Evolutionary conservation across 2,797 vertebrate species (phyloP), one percentile per base, ranked within the genome.

Genomic region (Sternarchorhynchus goeldii): DNA sequence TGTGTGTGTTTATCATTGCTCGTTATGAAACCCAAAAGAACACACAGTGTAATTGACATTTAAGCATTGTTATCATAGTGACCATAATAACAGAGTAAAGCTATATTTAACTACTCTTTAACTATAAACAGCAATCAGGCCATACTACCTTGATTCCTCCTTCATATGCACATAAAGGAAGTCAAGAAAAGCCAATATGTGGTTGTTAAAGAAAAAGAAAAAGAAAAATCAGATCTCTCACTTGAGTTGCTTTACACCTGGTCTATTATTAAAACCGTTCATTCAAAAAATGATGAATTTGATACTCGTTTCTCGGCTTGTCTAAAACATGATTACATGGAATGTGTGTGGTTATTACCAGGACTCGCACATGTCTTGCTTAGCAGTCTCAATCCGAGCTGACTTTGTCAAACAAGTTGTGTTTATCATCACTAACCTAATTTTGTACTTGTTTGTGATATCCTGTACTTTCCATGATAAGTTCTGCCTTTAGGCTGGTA

Each of bases 61-160:
- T 74, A 79, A 83, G 86, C 84, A 82, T 79, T 84, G 80, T 81
- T 78, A 81, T 67, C 73, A 76, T 83, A 66, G 82, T 80, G 86
- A 90, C 90, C 88, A 89, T 90, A 92, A 92, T 93, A 87, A 93
- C 86, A 88, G 83, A 80, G 86, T 73, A 66, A 75, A 56, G 83
- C 85, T 92, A 90, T 91, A 90, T 87, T 90, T 90, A 90, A 85
- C 84, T 71, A 0, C 86, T 79, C 86, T 79, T 85, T 79, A 86
- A 85, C 84, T 85, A 85, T 79, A 89, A 92, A 91, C 88, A 83
- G 78, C 84, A 85, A 87, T 84, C 85, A 87, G 85, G 79, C 88
- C 84, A 71, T 58, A 20, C 84, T 75, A 77, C 82, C 82, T 77
- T 82, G 81, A 73, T 72, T 77, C 80, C 57, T 81, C 77, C 39